These are phyloP conservation scores for Exocentrus adspersus DNA, from an alignment of 2,888 invertebrate genomes.

Conservation along the genomic window DNA sequence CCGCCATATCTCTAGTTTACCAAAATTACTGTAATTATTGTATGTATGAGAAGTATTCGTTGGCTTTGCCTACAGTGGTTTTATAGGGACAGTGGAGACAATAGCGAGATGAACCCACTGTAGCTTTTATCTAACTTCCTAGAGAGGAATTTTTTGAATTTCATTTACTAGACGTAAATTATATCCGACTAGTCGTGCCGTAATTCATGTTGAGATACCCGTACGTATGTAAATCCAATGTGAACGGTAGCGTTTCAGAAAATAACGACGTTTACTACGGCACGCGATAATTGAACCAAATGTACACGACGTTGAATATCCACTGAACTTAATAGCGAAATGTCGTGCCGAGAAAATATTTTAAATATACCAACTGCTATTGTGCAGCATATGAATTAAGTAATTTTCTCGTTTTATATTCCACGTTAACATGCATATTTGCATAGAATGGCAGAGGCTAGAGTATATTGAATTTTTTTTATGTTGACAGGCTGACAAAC, in stretches of 20 bases:
- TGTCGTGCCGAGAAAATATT: constrained; percentile 18
- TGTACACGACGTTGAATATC: constrained; percentile 15
- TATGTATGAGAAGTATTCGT: no score
- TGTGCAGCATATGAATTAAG: constrained; percentile 22
- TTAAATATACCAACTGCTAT: constrained; percentile 2
- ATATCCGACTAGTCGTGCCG: no score
- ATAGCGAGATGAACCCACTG: no score
- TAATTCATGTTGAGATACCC: not conserved
- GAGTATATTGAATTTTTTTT: no score
- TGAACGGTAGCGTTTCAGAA: constrained; percentile 16
- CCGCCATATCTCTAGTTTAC: no score
- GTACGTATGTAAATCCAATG: constrained; percentile 8
- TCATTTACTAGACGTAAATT: no score
- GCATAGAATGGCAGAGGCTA: not conserved
- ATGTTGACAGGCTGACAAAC: no score
- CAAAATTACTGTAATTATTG: no score
- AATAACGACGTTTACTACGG: constrained; percentile 4
- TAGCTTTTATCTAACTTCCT: no score
- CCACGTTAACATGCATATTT: not conserved
- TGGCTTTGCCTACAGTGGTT: no score
- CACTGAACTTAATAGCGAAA: constrained; percentile 20
- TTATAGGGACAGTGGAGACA: no score
- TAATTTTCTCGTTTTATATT: constrained; percentile 7
- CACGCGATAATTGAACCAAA: constrained; percentile 20
- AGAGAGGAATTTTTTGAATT: no score